Evolutionary conservation across 1,140 invertebrate genomes (phyloP).

Genomic region (Pseudoatta argentina): DNA sequence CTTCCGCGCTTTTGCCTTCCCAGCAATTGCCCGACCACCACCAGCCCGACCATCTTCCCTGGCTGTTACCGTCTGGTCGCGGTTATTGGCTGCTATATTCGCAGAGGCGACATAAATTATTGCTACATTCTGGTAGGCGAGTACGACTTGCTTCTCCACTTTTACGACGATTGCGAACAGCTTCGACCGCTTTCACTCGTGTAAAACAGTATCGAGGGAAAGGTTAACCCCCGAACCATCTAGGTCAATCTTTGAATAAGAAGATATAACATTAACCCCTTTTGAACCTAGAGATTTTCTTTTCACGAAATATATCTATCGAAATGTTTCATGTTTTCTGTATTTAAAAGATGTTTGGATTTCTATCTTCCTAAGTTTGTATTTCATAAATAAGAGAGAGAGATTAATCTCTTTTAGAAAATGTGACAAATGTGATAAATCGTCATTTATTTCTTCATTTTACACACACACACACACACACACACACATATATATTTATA

Average conservation of each 20-base stretch:
- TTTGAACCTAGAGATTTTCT: background rate
- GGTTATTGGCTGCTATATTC: conserved; percentile 70
- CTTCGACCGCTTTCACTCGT: conserved; percentile 53
- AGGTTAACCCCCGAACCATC: conserved; percentile 31
- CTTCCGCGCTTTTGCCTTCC: background rate
- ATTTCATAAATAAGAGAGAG: background rate
- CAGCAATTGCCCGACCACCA: conserved; percentile 9
- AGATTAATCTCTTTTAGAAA: conserved; percentile 4
- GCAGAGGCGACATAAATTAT: conserved; percentile 67
- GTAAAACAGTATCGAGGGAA: conserved; percentile 46
- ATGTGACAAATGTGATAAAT: background rate
- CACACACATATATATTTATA: background rate
- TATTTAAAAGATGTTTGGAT: background rate
- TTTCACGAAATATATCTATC: background rate
- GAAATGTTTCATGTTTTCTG: background rate
- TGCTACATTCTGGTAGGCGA: conserved; percentile 25
- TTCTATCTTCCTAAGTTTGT: background rate
- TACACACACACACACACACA: background rate
- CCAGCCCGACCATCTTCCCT: conserved; percentile 14
- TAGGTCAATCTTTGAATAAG: conserved; percentile 41
- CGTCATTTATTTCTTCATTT: background rate
- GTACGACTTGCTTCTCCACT: conserved; percentile 23
- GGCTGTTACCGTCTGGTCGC: conserved; percentile 47
- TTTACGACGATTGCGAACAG: conserved; percentile 22
- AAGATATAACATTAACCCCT: conserved; percentile 37